These are phyloP conservation scores for Syngnathus typhle DNA, from an alignment of 2,113 vertebrate genomes.

Conservation along the genomic window DNA sequence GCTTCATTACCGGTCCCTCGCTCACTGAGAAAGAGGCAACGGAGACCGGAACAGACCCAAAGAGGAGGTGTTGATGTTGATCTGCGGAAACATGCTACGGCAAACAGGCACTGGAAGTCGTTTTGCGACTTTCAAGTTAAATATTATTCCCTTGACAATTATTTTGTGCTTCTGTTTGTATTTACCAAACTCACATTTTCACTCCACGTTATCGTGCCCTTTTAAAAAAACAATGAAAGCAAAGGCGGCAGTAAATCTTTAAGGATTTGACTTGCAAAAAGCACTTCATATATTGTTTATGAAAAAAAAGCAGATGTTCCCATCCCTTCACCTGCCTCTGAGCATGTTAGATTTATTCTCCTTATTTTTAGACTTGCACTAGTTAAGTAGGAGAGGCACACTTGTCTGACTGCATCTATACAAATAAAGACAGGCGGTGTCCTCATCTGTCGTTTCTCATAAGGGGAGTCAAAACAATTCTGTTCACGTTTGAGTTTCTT, in stretches of 20 bases:
- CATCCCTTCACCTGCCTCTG: conserved; percentile 62
- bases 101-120: conserved; percentile 1
- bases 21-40: conserved; percentile 24
- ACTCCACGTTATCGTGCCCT: conserved; percentile 40
- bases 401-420: conserved; percentile 90
- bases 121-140: conserved; percentile 43
- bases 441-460: conserved; percentile 95
- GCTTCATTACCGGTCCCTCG: conserved; percentile 65
- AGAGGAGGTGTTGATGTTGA: conserved; percentile 32
- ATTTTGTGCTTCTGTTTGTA: conserved; percentile 54
- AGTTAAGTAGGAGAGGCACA: conserved; percentile 81
- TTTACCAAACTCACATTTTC: conserved; percentile 54
- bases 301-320: conserved; percentile 69
- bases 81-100: conserved; percentile 25
- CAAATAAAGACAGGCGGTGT: conserved; percentile 91
- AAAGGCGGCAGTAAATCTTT: conserved; percentile 63
- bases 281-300: conserved; percentile 99
- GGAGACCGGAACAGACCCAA: conserved; percentile 22
- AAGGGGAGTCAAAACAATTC: conserved; percentile 93
- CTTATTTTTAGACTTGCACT: conserved; percentile 80
- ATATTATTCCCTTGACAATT: conserved; percentile 41
- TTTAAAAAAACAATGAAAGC: conserved; percentile 64
- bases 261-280: conserved; percentile 96
- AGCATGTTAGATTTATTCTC: conserved; percentile 92
- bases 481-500: conserved; percentile 95